These are phyloP conservation scores for Brotula barbata DNA, from an alignment of 2,797 vertebrate species.

Conservation along the genomic window DNA sequence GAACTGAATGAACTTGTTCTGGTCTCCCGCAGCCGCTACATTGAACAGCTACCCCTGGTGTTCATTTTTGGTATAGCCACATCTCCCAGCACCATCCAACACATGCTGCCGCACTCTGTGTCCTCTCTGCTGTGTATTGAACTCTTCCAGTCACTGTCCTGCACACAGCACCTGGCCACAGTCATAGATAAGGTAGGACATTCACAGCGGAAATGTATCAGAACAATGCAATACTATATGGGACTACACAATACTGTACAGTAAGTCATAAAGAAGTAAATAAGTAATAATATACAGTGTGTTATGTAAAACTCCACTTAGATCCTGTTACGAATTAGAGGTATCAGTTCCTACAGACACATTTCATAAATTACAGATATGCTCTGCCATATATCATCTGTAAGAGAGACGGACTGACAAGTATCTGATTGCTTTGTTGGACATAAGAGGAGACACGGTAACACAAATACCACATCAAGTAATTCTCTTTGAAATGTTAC, in stretches of 20 bases:
- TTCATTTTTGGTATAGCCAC: slow-evolving; percentile 97
- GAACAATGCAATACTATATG: background rate
- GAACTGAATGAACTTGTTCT: background rate
- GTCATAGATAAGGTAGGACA: slow-evolving; percentile 91
- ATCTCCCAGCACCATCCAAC: slow-evolving; percentile 92
- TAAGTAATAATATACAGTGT: too few relatives aligned
- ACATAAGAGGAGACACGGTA: too few relatives aligned
- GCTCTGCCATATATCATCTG: too few relatives aligned
- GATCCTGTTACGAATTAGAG: too few relatives aligned
- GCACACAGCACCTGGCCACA: slow-evolving; percentile 90
- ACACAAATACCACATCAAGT: too few relatives aligned
- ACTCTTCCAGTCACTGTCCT: slow-evolving; percentile 94
- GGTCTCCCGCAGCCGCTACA: slow-evolving; percentile 82
- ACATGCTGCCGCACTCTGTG: slow-evolving; percentile 90
- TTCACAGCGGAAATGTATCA: background rate
- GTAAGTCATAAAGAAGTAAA: too few relatives aligned
- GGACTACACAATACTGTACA: too few relatives aligned
- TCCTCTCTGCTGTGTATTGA: slow-evolving; percentile 94
- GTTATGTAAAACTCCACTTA: too few relatives aligned
- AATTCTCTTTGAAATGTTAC: background rate
- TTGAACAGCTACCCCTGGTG: slow-evolving; percentile 86
- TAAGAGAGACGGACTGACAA: too few relatives aligned
- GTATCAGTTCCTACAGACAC: too few relatives aligned
- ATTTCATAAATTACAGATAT: too few relatives aligned
- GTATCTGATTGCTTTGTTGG: too few relatives aligned